Percentiles rank a stretch among this genome's conserved stretches.
These are phyloP conservation scores for Eucera pruinosa DNA, from an alignment of 2,888 invertebrate species.

Conservation along the genomic window DNA sequence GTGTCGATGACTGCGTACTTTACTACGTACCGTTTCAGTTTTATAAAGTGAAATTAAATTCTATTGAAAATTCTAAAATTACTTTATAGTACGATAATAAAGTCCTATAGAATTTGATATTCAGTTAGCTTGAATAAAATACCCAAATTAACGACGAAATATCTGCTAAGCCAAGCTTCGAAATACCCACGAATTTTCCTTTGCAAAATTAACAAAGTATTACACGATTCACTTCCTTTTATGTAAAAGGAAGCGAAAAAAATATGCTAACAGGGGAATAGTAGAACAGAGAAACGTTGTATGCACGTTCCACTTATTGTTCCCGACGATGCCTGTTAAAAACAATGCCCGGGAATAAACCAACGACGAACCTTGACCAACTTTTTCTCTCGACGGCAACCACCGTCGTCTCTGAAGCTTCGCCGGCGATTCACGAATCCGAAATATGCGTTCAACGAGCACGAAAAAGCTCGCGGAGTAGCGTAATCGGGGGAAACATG, in stretches of 20 bases:
- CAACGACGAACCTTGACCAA: constrained; percentile 48
- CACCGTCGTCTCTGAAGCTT: not conserved
- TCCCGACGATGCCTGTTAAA: not conserved
- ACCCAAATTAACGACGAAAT: too few relatives aligned
- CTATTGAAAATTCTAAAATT: too few relatives aligned
- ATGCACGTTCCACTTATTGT: not conserved
- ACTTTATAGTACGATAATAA: too few relatives aligned
- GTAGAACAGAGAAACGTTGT: not conserved
- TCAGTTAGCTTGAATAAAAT: too few relatives aligned
- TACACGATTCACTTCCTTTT: not conserved
- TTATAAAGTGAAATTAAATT: too few relatives aligned
- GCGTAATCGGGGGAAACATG: constrained; percentile 25
- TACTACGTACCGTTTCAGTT: too few relatives aligned
- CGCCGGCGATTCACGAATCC: constrained; percentile 22
- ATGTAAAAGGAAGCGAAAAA: too few relatives aligned
- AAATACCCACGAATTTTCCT: too few relatives aligned
- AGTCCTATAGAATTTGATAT: too few relatives aligned
- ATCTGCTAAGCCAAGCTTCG: not conserved
- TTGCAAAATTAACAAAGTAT: not conserved
- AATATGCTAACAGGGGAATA: too few relatives aligned
- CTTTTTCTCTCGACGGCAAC: constrained; percentile 9
- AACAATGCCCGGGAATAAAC: not conserved
- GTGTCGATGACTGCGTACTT: too few relatives aligned
- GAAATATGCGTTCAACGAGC: constrained; percentile 26
- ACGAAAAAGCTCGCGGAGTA: constrained; percentile 26